These are phyloP conservation scores for Malthinus flaveolus DNA, from an alignment of 2,888 invertebrate species.

Conservation along the genomic window DNA sequence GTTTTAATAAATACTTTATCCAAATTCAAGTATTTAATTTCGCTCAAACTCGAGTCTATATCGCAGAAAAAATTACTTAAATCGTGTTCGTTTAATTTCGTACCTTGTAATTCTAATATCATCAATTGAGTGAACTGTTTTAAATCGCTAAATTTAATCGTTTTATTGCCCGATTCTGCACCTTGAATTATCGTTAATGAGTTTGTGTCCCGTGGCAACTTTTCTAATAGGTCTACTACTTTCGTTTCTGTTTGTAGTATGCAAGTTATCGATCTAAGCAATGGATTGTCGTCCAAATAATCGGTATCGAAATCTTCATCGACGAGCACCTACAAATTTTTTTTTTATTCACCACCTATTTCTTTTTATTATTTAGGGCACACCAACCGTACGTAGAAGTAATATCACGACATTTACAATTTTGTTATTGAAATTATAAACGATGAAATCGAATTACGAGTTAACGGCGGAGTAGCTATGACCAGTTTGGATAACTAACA, in stretches of 20 bases:
- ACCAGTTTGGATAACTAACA: no score
- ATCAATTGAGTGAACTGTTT: slow-evolving; percentile 57
- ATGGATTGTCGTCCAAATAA: slow-evolving; percentile 51
- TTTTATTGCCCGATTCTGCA: slow-evolving; percentile 55
- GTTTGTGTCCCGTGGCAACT: slow-evolving; percentile 57
- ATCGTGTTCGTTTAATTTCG: slow-evolving; percentile 46
- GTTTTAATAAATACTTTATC: slow-evolving; percentile 52
- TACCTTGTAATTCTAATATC: slow-evolving; percentile 65
- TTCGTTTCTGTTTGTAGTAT: slow-evolving; percentile 57
- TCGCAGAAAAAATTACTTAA: slow-evolving; percentile 52
- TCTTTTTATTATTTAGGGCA: no score
- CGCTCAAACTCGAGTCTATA: slow-evolving; percentile 55
- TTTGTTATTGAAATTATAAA: no score
- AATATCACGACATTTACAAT: no score
- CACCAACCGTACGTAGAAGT: no score
- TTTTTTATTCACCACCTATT: no score
- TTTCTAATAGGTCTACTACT: slow-evolving; percentile 50
- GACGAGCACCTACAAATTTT: slow-evolving; percentile 49
- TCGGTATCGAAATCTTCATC: slow-evolving; percentile 51
- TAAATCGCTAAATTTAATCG: slow-evolving; percentile 55
- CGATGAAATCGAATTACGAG: no score
- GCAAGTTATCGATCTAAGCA: slow-evolving; percentile 59
- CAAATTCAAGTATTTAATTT: slow-evolving; percentile 59
- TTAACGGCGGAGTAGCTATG: no score
- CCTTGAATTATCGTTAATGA: slow-evolving; percentile 63